Evolutionary conservation across 1,140 invertebrate species (phyloP).

Genomic region (Ylistrum balloti): DNA sequence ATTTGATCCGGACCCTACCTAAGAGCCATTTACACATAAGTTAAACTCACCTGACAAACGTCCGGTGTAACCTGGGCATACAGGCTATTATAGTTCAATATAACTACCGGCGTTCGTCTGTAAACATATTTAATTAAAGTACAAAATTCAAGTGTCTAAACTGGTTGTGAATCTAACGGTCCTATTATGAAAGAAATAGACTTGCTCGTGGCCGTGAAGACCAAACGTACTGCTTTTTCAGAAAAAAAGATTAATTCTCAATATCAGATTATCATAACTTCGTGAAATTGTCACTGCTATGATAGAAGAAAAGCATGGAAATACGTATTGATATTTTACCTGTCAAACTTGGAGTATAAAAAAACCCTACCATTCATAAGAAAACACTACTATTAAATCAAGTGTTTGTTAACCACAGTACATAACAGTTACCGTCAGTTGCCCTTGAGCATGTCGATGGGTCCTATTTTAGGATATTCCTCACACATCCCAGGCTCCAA

Average conservation of each 20-base stretch:
- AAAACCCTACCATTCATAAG: not conserved
- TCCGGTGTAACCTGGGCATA: not conserved
- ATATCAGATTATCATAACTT: no score
- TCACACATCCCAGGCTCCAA: constrained; percentile 18
- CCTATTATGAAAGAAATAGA: no score
- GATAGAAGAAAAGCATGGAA: no score
- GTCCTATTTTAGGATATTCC: not conserved
- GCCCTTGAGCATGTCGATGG: not conserved
- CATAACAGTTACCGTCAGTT: not conserved
- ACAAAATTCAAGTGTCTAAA: no score
- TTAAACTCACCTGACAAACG: not conserved
- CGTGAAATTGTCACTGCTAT: no score
- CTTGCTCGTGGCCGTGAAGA: no score
- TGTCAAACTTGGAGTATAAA: not conserved
- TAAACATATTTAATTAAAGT: constrained; percentile 10
- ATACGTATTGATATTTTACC: not conserved
- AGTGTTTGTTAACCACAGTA: not conserved
- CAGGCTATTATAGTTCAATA: not conserved
- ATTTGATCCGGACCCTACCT: constrained; percentile 37
- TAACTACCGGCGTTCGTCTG: constrained; percentile 5
- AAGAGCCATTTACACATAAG: constrained; percentile 38
- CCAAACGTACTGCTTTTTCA: no score
- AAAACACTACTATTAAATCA: not conserved
- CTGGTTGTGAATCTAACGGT: not conserved
- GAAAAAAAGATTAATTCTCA: no score